Percentiles rank a stretch among this genome's conserved stretches.
These are phyloP conservation scores for Ctenodactylus gundi DNA, from an alignment of 2,113 vertebrate species.

Conservation along the genomic window DNA sequence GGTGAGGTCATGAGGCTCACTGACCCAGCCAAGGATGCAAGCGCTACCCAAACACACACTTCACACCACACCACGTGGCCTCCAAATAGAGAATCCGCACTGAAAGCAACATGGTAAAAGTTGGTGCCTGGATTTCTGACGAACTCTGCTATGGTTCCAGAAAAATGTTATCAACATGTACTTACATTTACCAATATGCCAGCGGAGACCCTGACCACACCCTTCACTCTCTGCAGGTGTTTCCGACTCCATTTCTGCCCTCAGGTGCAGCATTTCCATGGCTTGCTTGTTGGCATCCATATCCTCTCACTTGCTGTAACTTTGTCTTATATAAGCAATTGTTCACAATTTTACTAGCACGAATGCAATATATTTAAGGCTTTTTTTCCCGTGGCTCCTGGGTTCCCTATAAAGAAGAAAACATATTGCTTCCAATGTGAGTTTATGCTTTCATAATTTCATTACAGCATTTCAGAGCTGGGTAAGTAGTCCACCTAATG, in stretches of 20 bases:
- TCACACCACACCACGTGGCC: background rate
- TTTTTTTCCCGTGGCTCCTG: background rate
- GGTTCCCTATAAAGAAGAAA: background rate
- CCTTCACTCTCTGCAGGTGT: background rate
- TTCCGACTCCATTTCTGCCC: background rate
- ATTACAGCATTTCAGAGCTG: background rate
- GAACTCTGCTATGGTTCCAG: no score
- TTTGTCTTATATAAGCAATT: background rate
- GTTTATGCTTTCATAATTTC: background rate
- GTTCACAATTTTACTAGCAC: background rate
- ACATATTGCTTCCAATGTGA: background rate
- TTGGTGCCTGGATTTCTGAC: background rate
- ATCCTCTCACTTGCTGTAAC: background rate
- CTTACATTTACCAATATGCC: no score
- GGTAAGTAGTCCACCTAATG: background rate
- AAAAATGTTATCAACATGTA: no score
- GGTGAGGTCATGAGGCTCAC: background rate
- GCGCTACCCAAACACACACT: background rate
- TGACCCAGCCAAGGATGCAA: background rate
- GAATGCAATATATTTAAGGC: background rate
- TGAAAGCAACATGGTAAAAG: background rate
- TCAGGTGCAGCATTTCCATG: background rate
- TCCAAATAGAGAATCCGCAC: background rate
- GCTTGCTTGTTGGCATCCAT: background rate
- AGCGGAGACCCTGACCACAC: background rate